Base-by-base conservation (phyloP, 2,888 invertebrate genomes). In the Chymomyza caudatula region DNA sequence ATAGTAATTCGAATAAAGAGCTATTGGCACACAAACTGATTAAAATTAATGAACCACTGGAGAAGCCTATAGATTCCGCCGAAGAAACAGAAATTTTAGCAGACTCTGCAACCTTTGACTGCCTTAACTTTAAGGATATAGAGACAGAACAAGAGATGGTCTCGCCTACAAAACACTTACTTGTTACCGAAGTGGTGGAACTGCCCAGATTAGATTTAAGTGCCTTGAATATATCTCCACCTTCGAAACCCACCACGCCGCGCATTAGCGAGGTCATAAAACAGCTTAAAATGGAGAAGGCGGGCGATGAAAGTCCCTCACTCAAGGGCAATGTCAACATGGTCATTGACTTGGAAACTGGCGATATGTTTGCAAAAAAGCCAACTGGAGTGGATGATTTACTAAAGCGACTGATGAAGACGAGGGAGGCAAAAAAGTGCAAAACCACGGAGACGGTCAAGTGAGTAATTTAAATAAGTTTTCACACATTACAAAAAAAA, bases 351-450 rank as follows among this genome's bases (percentile, higher is more conserved):
- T 89, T 95, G 43, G 92, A 93, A 67, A 91, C 91, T 2, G 91
- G 92, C 1, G 85, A 90, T 23, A 87, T 90, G 72, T 75, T 88
- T 49, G 67, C 71, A 13, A 88, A 91, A 69, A 83, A 91, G 71
- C 85, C 92, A 4, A 92, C 92, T 52, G 95, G 94, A 8, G 91
- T 96, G 5, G 92, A 93, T 69, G 91, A 92, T 63, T 91, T 97
- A 37, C 93, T 95, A 88, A 92, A 95, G 75, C 92, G 95, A 71
- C 95, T 95, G 87, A 91, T 93, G 43, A 93, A 93, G 84, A 96
- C 96, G 78, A 91, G 93, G 0, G 91, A 92, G 49, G 92, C 92
- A 65, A 92, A 92, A 29, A 93, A 88, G 80, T 90, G 71, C 90
- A 93, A 88, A 89, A 92, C 80, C 91, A 92, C 85, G 90, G 93